Conservation (phyloP, 2,888 invertebrate genomes). For the Hipparchia semele region DNA sequence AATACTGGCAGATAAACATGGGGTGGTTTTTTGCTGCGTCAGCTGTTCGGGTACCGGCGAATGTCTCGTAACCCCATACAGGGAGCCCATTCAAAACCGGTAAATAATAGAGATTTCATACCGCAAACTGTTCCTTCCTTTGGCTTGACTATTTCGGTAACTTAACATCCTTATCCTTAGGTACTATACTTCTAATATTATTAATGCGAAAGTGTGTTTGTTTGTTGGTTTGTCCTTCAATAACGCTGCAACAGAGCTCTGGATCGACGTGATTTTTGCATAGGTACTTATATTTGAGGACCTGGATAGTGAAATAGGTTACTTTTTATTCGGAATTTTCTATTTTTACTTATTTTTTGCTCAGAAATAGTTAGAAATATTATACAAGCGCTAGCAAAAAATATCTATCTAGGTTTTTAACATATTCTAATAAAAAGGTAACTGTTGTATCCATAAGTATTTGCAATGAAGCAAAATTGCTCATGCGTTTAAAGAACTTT, state of each 20-base stretch:
- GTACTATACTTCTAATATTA: too few species aligned
- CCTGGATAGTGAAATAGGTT: too few species aligned
- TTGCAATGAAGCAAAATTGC: slow-evolving; percentile 16
- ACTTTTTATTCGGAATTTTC: too few species aligned
- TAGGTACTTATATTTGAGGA: too few species aligned
- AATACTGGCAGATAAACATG: slow-evolving; percentile 26
- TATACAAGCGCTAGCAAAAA: not conserved
- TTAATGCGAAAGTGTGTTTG: not conserved
- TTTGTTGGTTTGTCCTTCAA: too few species aligned
- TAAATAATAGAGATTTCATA: slow-evolving; percentile 50
- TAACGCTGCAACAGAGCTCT: too few species aligned
- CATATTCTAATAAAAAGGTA: slow-evolving; percentile 13
- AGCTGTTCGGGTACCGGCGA: slow-evolving; percentile 59
- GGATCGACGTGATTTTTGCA: too few species aligned
- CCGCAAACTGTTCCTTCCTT: slow-evolving; percentile 33
- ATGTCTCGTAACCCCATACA: slow-evolving; percentile 53
- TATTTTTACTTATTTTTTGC: too few species aligned
- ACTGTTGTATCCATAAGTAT: slow-evolving; percentile 1
- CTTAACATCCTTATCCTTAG: not conserved
- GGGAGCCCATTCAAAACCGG: slow-evolving; percentile 50
- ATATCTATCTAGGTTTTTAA: slow-evolving; percentile 5
- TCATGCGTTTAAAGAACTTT: slow-evolving; percentile 31
- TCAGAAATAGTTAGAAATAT: not conserved
- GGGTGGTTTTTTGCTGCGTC: slow-evolving; percentile 68
- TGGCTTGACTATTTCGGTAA: not conserved